Evolutionary conservation across 2,888 invertebrate genomes (phyloP).

Genomic region (Palloptera scutellata): DNA sequence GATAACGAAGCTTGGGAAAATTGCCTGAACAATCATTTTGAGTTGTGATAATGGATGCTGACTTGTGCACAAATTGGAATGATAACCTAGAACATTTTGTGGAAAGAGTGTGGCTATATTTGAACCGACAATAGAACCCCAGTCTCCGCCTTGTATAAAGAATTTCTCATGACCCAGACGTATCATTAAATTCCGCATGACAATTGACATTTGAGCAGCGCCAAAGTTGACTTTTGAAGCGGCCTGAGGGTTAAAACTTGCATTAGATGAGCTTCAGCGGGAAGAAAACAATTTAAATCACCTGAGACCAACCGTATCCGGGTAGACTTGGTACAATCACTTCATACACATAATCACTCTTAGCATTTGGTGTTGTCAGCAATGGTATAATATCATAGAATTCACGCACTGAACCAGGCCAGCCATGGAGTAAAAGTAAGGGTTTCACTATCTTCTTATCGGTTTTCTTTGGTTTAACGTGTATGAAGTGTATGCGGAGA

Average conservation of each 20-base stretch:
- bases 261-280: not conserved
- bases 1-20: conserved; percentile 69
- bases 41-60: conserved; percentile 55
- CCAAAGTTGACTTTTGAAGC: conserved; percentile 55
- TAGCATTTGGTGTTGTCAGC: conserved; percentile 67
- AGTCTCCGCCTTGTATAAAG: conserved; percentile 81
- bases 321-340: conserved; percentile 74
- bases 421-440: conserved; percentile 80
- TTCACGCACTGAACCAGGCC: conserved; percentile 86
- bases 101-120: conserved; percentile 72
- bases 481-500: conserved; percentile 77
- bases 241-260: conserved; percentile 40
- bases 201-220: conserved; percentile 66
- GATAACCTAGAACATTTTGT: conserved; percentile 68
- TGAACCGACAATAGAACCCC: conserved; percentile 75
- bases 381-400: conserved; percentile 79
- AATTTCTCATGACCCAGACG: conserved; percentile 72
- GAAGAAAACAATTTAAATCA: conserved; percentile 41
- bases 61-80: conserved; percentile 71
- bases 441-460: conserved; percentile 68
- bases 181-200: conserved; percentile 74
- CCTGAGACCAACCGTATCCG: conserved; percentile 76
- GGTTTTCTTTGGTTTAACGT: conserved; percentile 66
- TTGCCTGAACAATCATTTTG: conserved; percentile 64
- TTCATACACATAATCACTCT: conserved; percentile 73